Evolutionary conservation across 1,140 invertebrate genomes (phyloP).

Genomic region (Procambarus virginalis): DNA sequence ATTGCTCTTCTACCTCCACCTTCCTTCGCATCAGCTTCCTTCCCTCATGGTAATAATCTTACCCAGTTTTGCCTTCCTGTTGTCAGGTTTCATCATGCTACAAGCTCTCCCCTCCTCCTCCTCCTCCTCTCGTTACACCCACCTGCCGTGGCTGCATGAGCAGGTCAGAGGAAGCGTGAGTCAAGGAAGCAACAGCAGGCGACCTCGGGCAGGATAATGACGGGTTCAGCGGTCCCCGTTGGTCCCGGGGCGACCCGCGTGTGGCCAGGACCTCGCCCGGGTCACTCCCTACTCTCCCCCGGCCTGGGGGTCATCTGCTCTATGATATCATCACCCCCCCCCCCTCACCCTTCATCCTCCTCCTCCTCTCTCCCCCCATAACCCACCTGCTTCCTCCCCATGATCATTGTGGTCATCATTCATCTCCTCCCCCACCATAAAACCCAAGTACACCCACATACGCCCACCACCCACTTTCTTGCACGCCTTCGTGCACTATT

Average conservation of each 20-base stretch:
- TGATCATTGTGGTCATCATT: neutral
- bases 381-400: neutral
- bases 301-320: neutral
- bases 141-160: conserved; percentile 10
- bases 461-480: neutral
- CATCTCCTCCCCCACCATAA: neutral
- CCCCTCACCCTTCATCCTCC: neutral
- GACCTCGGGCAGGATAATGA: conserved; percentile 30
- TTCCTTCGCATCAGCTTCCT: neutral
- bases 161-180: neutral
- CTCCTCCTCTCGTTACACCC: conserved; percentile 3
- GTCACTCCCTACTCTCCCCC: conserved; percentile 2
- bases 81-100: conserved; percentile 1
- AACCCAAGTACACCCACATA: conserved; percentile 29
- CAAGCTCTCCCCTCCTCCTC: conserved; percentile 15
- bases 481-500: neutral
- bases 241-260: conserved; percentile 7
- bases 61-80: conserved; percentile 6
- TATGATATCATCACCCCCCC: no score
- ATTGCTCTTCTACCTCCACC: neutral
- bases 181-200: conserved; percentile 2
- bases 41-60: neutral
- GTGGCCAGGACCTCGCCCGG: neutral
- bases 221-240: conserved; percentile 16
- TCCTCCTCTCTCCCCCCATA: neutral